These are phyloP conservation scores for Bombus superbus DNA, from an alignment of 1,140 invertebrate genomes.

Conservation along the genomic window DNA sequence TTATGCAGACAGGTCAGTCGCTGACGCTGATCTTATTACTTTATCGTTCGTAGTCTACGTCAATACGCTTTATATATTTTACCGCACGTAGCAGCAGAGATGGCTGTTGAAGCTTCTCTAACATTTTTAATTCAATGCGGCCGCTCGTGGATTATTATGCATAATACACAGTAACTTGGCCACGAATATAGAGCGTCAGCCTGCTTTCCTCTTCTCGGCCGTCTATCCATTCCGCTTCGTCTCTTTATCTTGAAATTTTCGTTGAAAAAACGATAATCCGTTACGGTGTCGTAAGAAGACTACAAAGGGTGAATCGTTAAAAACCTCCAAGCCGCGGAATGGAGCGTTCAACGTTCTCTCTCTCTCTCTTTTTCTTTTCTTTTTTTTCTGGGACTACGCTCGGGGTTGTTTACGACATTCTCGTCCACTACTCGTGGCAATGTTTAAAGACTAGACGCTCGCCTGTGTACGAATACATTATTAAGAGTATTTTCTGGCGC, in stretches of 20 bases:
- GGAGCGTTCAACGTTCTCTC: constrained; percentile 21
- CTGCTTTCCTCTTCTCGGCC: neutral
- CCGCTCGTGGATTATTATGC: constrained; percentile 44
- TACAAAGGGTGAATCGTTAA: constrained; percentile 49
- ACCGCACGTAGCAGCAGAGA: neutral
- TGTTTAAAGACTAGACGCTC: constrained; percentile 18
- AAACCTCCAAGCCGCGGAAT: constrained; percentile 5
- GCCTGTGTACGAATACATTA: neutral
- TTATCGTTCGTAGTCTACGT: constrained; percentile 11
- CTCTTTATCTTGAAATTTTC: constrained; percentile 40
- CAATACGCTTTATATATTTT: constrained; percentile 34
- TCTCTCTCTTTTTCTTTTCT: neutral
- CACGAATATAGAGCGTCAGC: constrained; percentile 20
- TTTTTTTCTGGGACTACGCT: neutral
- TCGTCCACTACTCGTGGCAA: constrained; percentile 3
- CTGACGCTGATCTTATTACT: constrained; percentile 40
- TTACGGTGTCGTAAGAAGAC: constrained; percentile 35
- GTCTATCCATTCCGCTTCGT: neutral
- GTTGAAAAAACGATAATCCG: constrained; percentile 34
- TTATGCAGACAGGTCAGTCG: constrained; percentile 28
- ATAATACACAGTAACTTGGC: constrained; percentile 33
- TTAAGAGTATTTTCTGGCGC: constrained; percentile 5
- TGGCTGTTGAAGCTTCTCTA: neutral
- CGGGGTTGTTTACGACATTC: constrained; percentile 29
- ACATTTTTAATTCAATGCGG: constrained; percentile 47